Base-by-base conservation (phyloP, 1,140 invertebrate genomes). In the Sesamia nonagrioides region DNA sequence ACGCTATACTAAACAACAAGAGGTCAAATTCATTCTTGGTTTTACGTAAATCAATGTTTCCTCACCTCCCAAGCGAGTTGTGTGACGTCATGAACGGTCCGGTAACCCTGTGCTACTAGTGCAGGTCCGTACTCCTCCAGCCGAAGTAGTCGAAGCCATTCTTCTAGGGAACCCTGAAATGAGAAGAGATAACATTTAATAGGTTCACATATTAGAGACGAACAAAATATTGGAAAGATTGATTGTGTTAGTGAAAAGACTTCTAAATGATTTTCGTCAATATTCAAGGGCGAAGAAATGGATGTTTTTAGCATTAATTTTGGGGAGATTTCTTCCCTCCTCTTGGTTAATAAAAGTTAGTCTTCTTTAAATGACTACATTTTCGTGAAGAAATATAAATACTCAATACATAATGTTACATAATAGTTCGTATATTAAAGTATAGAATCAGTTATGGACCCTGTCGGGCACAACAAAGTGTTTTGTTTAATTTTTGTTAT, bases 21-120 rank as follows among this genome's bases (percentile, higher is more conserved):
- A 27, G 27, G 27, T 27, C 27, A 27, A 27, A 27, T 27, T 27
- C 1, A 1, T 27, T 27, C 1, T 27, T 1, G 27, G 27, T 3
- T 27, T 27, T 27, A 27, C 27, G 27, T 27, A 27, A 27, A 27
- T 27, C 3, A 27, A 27, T 3, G 27, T 58, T 15, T 48, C 61
- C 82, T 80, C 82, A 95, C 92, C 96, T 99, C 99, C 98, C 99
- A 99, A 78, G 98, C 98, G 50, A 99, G 96, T 88, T 99, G 98
- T 48, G 98, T 98, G 61, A 98, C 97, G 92, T 98, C 97, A 86
- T 99, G 97, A 58, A 99, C 98, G 18, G 97, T 98, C 81, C 97
- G 96, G 95, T 99, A 99, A 71, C 98, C 98, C 95, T 99, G 99
- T 82, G 97, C 97, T 82, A 97, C 96, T 60, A 99, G 96, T 54